Conservation (phyloP, 2,888 invertebrate genomes). For the Anthrax anthrax region DNA sequence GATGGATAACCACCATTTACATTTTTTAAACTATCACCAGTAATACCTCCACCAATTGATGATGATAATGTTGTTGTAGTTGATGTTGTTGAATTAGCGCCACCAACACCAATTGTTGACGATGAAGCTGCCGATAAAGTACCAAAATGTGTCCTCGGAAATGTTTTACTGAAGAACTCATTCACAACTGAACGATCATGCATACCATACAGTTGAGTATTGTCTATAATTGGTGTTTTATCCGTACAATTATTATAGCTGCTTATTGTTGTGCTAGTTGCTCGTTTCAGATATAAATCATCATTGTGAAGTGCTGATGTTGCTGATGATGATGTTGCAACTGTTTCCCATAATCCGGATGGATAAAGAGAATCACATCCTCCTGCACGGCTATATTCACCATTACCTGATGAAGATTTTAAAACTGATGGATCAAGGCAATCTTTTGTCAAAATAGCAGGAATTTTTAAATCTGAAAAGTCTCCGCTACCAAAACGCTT, state of each 20-base stretch:
- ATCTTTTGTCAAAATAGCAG: conserved; percentile 32
- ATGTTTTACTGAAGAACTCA: conserved; percentile 46
- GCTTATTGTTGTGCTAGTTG: conserved; percentile 41
- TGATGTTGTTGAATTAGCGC: conserved; percentile 24
- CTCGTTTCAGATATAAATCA: conserved; percentile 41
- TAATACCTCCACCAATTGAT: conserved; percentile 13
- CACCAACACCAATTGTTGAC: conserved; percentile 12
- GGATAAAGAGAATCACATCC: conserved; percentile 63
- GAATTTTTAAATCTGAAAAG: conserved; percentile 28
- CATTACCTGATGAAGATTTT: conserved; percentile 40
- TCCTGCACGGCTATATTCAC: conserved; percentile 62
- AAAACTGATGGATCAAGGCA: conserved; percentile 35
- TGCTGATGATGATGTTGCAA: conserved; percentile 21
- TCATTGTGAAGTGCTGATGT: conserved; percentile 15
- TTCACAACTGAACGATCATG: conserved; percentile 26
- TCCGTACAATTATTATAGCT: conserved; percentile 49
- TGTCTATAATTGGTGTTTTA: conserved; percentile 60
- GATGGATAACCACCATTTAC: conserved; percentile 46
- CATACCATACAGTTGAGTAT: conserved; percentile 27
- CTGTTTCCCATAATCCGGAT: conserved; percentile 58
- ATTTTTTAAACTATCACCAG: conserved; percentile 26
- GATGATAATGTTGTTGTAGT: conserved; percentile 28
- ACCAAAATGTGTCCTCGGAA: conserved; percentile 38
- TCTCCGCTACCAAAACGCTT: conserved; percentile 45
- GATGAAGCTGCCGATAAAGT: conserved; percentile 18